phyloP scores from a whole-genome alignment of 2,797 vertebrate species.

The Centropyge bicolor region DNA sequence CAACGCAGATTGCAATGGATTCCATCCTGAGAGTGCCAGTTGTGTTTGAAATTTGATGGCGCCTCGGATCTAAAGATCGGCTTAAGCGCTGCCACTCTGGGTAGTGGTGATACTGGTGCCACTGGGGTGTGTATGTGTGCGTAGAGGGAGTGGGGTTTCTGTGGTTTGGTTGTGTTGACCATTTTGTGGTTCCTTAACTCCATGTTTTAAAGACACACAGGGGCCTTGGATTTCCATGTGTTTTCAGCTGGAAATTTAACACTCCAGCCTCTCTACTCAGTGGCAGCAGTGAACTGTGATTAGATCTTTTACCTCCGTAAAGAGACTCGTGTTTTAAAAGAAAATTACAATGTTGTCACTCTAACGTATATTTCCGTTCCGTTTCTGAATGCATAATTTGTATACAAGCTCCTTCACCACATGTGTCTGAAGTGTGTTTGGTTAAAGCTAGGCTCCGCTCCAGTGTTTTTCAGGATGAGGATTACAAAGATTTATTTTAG shows the following conservation, averaged over 20 bases:
- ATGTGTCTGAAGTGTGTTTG: constrained; percentile 46
- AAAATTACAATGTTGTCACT: constrained; percentile 54
- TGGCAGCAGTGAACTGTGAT: constrained; percentile 56
- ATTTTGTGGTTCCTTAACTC: constrained; percentile 76
- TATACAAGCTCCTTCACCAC: constrained; percentile 41
- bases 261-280: constrained; percentile 39
- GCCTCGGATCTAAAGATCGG: constrained; percentile 47
- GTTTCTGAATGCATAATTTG: constrained; percentile 50
- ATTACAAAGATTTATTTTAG: constrained; percentile 57
- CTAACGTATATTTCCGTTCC: constrained; percentile 52
- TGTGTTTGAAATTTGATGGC: constrained; percentile 55
- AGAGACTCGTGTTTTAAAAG: constrained; percentile 38
- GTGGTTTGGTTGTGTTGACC: constrained; percentile 78
- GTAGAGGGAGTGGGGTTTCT: constrained; percentile 67
- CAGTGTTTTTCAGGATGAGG: constrained; percentile 45
- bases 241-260: constrained; percentile 73
- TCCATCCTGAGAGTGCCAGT: constrained; percentile 40
- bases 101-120: constrained; percentile 44
- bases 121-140: constrained; percentile 36
- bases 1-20: constrained; percentile 41
- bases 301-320: constrained; percentile 53
- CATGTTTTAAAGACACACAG: constrained; percentile 71
- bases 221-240: constrained; percentile 70
- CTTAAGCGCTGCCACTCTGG: constrained; percentile 44
- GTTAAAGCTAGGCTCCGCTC: constrained; percentile 30